Conservation (phyloP, 2,113 vertebrate species). For the Aptenodytes patagonicus region DNA sequence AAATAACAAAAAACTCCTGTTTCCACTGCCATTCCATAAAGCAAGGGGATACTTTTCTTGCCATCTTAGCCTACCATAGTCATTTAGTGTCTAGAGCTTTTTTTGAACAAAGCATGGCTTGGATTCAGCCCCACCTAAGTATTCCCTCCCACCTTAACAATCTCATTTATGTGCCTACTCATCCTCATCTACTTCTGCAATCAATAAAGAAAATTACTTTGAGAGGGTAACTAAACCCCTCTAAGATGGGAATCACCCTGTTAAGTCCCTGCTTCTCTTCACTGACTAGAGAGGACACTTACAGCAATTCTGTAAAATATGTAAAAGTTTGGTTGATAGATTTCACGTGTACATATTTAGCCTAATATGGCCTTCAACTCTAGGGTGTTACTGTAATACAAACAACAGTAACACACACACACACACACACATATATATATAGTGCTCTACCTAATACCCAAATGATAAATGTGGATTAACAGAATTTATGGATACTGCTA, state of each 20-base stretch:
- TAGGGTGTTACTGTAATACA: neutral
- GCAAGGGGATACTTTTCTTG: neutral
- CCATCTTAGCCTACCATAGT: neutral
- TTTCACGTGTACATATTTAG: neutral
- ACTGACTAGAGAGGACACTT: neutral
- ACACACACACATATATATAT: rapidly evolving
- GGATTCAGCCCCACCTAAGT: neutral
- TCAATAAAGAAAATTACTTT: neutral
- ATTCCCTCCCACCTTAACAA: neutral
- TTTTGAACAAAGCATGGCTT: neutral
- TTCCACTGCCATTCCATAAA: neutral
- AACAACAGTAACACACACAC: neutral
- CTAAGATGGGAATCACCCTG: neutral
- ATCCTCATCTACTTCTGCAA: neutral
- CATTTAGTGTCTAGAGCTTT: neutral
- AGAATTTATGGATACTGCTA: neutral
- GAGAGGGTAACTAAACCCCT: neutral
- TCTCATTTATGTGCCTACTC: neutral
- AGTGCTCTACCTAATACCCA: neutral
- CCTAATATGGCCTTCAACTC: neutral
- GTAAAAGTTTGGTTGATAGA: neutral
- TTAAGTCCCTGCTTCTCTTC: neutral
- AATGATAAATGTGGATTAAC: neutral
- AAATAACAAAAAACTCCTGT: neutral
- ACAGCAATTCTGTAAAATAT: neutral